Percentiles rank a stretch among this genome's conserved stretches.
These are phyloP conservation scores for Blastomussa wellsi DNA, from an alignment of 92 coral and sea anemone genomes.

Conservation along the genomic window DNA sequence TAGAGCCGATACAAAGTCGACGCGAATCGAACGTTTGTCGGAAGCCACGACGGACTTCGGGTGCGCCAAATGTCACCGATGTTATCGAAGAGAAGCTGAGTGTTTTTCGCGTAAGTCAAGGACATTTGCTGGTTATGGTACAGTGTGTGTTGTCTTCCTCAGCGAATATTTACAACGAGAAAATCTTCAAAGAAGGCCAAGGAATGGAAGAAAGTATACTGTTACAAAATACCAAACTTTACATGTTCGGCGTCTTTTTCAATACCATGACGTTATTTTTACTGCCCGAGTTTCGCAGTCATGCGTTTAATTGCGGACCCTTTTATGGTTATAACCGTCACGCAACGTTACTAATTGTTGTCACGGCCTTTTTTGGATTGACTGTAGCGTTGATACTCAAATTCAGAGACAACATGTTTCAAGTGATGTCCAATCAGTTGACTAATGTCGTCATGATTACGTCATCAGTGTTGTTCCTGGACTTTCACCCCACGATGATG, in stretches of 20 bases:
- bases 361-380: constrained; percentile 67
- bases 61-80: constrained; percentile 26
- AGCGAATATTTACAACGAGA: constrained; percentile 80
- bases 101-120: constrained; percentile 53
- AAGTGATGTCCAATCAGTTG: constrained; percentile 75
- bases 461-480: constrained; percentile 68
- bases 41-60: constrained; percentile 28
- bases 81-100: constrained; percentile 14
- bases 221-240: constrained; percentile 67
- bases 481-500: constrained; percentile 66
- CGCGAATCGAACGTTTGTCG: constrained; percentile 5
- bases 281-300: constrained; percentile 59
- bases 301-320: constrained; percentile 55
- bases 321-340: constrained; percentile 71
- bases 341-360: constrained; percentile 59
- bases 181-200: constrained; percentile 72
- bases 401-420: constrained; percentile 81
- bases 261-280: constrained; percentile 53
- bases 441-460: constrained; percentile 74
- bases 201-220: constrained; percentile 78
- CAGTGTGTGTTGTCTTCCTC: constrained; percentile 70
- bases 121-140: constrained; percentile 58
- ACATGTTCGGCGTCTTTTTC: constrained; percentile 70
- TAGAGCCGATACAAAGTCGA: not conserved
- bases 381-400: constrained; percentile 72